Evolutionary conservation across 2,113 vertebrate genomes (phyloP), one percentile per base, ranked within the genome.

Genomic region (Nothobranchius kuhntae): DNA sequence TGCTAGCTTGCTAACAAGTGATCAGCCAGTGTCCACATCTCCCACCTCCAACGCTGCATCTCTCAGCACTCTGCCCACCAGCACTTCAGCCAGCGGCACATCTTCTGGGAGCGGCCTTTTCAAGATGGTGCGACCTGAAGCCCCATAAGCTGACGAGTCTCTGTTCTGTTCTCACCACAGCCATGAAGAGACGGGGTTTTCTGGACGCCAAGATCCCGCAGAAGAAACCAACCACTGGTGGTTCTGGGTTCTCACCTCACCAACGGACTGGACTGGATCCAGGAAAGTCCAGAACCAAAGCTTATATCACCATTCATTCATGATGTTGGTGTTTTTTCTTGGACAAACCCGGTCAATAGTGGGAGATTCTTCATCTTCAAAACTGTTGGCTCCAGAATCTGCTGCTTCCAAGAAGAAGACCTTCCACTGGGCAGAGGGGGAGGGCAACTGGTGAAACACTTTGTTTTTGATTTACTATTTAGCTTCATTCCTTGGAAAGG

Each of bases 201-300:
- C 85, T 98, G 26, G 97, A 98, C 10, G 97, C 97, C 81, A 99
- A 98, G 83, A 98, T 98, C 80, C 98, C 98, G 77, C 98, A 99
- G 89, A 99, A 99, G 85, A 98, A 98, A 68, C 47, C 63, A 13
- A 0, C 56, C 1, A 15, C 13, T 12, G 0, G 21, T 21, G 21
- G 42, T 6, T 7, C 81, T 1, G 21, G 21, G 21, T 21, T 21
- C 21, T 21, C 21, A 21, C 21, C 21, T 21, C 21, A 61, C 51
- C 24, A 11, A 0, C 1, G 21, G 21, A 21, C 21, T 21, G n/a
- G 21, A 21, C 21, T 21, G 21, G 21, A 21, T 21, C 21, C 21
- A 21, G 21, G 21, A 21, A 21, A 21, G 21, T 21, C 21, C 36
- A 38, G 36, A 38, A 21, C 21, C 21, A 21, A 21, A 21, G 21